Conservation (phyloP, 1,140 invertebrate species). For the Portunus trituberculatus region DNA sequence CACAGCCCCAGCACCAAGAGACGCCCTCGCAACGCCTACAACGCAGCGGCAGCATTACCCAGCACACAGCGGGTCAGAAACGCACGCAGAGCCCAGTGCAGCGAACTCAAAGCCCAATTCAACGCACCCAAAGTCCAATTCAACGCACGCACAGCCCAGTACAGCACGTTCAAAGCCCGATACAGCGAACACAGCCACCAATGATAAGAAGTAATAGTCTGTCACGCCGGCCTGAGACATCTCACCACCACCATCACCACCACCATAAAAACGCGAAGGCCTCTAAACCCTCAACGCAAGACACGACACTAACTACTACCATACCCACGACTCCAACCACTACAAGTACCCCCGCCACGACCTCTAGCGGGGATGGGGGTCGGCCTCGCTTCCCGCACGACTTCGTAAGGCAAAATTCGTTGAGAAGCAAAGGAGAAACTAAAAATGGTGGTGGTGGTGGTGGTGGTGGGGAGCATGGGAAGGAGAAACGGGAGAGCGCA, state of each 20-base stretch:
- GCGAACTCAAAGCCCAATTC: background rate
- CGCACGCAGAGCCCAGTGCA: background rate
- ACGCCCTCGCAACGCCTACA: background rate
- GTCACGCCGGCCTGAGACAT: background rate
- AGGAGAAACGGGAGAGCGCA: background rate
- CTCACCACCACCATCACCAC: background rate
- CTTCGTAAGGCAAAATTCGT: constrained; percentile 49
- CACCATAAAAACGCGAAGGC: background rate
- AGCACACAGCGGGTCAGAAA: background rate
- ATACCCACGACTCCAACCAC: background rate
- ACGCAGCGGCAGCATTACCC: constrained; percentile 24
- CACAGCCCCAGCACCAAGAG: background rate
- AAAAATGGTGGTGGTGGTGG: background rate
- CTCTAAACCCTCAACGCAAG: background rate
- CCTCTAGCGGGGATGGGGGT: background rate
- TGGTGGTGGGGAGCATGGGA: background rate
- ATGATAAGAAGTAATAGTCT: background rate
- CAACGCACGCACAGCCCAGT: constrained; percentile 2
- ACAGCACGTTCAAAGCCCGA: background rate
- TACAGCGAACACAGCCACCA: background rate
- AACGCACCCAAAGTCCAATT: constrained; percentile 22
- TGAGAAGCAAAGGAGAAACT: background rate
- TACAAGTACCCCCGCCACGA: background rate
- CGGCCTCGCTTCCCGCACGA: constrained; percentile 57
- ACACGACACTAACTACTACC: background rate